Percentiles rank a stretch among this genome's conserved stretches.
These are phyloP conservation scores for Gorsachius magnificus DNA, from an alignment of 2,797 vertebrate species.

Conservation along the genomic window DNA sequence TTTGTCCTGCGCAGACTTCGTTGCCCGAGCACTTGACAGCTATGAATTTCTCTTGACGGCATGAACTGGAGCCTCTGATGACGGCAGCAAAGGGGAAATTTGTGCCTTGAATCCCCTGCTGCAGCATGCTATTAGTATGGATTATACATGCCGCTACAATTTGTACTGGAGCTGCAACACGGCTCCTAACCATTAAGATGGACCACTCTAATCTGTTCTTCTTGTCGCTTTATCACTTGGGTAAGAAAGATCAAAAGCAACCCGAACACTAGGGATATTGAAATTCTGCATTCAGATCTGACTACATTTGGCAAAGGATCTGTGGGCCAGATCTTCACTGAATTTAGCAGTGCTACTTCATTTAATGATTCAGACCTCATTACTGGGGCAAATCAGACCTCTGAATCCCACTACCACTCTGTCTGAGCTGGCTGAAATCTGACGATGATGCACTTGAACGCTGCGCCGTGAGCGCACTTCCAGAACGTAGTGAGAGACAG, in stretches of 20 bases:
- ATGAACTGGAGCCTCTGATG: not conserved
- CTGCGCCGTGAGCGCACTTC: rapidly evolving
- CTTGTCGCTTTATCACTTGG: conserved; percentile 18
- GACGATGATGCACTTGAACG: not conserved
- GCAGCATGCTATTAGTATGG: not conserved
- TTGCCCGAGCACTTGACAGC: not conserved
- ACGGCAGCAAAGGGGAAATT: not conserved
- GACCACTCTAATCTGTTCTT: not conserved
- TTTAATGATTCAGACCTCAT: not conserved
- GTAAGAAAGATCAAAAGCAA: conserved; percentile 32
- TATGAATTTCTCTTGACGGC: not conserved
- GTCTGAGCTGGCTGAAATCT: not conserved
- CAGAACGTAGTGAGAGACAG: not conserved
- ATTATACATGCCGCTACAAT: not conserved
- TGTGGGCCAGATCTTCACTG: not conserved
- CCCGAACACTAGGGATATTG: not conserved
- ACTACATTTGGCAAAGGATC: conserved; percentile 17
- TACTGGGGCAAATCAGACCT: not conserved
- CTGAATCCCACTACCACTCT: not conserved
- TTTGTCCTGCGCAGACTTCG: not conserved
- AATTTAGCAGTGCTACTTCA: not conserved
- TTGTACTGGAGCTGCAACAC: not conserved
- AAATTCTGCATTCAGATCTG: not conserved
- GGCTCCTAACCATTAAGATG: not conserved
- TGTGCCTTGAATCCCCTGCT: not conserved